Base-by-base conservation (phyloP, 2,113 vertebrate species). In the Platichthys flesus region DNA sequence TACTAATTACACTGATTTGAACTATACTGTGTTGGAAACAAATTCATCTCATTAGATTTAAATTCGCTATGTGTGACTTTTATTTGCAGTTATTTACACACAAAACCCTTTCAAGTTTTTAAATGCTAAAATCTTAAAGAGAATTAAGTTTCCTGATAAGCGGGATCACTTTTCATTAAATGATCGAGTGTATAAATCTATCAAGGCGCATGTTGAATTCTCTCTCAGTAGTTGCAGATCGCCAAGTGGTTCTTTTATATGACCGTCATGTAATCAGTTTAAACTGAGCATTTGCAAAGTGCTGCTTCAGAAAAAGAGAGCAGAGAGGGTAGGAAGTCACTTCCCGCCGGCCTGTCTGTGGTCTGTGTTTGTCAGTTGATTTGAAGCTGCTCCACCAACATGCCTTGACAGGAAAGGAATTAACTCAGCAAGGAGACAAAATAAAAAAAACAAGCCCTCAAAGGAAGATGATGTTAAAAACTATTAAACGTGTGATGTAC, bases 361-460 rank as follows among this genome's bases (percentile, higher is more conserved):
- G 89, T 86, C 82, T 86, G 75, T 90, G 84, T 92, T 92, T 92
- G 90, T 91, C 79, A 88, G 91, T 84, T 65, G 85, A 89, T 92
- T 88, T 90, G 87, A 92, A 92, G 91, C 82, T 73, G 81, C 88
- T 85, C 70, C 84, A 67, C 84, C 81, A 66, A 90, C 93, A 79
- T 86, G 93, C 76, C 81, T 81, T 37, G 68, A 92, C 93, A 93
- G 79, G 93, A 90, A 88, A 89, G 88, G 88, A 92, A 93, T 92
- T 91, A 90, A 88, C 84, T 90, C 80, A 68, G 82, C 42, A 16
- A 79, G 72, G 76, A 85, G 87, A 84, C 71, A 55, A 67, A 59
- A 77, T 56, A 24, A 62, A 45, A 37, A 76, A 79, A 45, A 52
- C 72, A 71, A 62, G 28, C 37, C 60, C 78, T 90, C 82, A 86